These are phyloP conservation scores for Yponomeuta cagnagella DNA, from an alignment of 2,888 invertebrate species.

Conservation along the genomic window DNA sequence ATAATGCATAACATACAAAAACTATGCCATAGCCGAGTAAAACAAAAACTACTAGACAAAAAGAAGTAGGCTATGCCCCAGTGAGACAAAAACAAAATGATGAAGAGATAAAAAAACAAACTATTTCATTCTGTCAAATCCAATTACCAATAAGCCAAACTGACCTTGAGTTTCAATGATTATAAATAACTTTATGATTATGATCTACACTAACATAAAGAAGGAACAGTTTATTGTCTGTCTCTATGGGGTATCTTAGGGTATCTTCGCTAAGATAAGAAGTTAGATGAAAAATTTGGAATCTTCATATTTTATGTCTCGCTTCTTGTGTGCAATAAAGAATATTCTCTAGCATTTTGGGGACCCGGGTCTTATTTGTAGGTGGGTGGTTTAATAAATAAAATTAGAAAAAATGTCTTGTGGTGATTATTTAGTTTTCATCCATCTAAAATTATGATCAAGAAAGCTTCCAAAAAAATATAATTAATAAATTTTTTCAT, in stretches of 20 bases:
- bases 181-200: too few relatives aligned
- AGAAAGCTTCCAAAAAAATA: too few relatives aligned
- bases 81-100: not conserved
- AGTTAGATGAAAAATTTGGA: too few relatives aligned
- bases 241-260: not conserved
- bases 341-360: too few relatives aligned
- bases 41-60: not conserved
- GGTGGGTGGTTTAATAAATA: too few relatives aligned
- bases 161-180: not conserved
- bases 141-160: not conserved
- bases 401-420: too few relatives aligned
- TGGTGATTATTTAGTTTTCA: too few relatives aligned
- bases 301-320: too few relatives aligned
- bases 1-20: not conserved
- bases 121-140: not conserved
- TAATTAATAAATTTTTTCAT: too few relatives aligned
- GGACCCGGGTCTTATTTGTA: too few relatives aligned
- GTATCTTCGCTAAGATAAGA: not conserved
- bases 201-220: not conserved
- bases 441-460: too few relatives aligned
- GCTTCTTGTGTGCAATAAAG: too few relatives aligned
- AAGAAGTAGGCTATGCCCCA: not conserved
- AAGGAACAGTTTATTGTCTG: not conserved
- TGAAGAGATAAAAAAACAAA: not conserved
- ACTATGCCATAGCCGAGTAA: not conserved